Evolutionary conservation across 2,888 invertebrate genomes (phyloP), one percentile per base, ranked within the genome.

Genomic region (Eudasyphora cyanicolor): DNA sequence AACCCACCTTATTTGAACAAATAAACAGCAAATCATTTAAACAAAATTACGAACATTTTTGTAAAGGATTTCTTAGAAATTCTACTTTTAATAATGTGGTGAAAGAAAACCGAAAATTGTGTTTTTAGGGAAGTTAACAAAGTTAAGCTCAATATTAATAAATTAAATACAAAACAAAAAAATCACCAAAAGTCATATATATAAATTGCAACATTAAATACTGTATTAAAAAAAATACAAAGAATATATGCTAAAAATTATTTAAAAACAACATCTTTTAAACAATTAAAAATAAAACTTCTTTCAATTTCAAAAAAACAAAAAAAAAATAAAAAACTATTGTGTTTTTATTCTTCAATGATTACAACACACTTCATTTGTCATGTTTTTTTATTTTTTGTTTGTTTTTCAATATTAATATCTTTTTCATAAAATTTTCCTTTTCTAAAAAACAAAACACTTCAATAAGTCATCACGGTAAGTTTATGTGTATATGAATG

Each of bases 81-180:
- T 84, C 84, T 24, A 62, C 32, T 80, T 85, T 78, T 76, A 75
- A 74, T 82, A 79, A 71, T 67, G 77, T 78, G 80, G 70, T 81
- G 79, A 79, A 45, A 76, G 45, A 49, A 85, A 80, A 80, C 80
- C 80, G 62, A 70, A 70, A 80, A 79, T 70, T 82, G 79, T 82
- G 67, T 85, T 82, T 79, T 85, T 83, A 83, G 85, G 85, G 83
- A 85, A 83, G 85, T 85, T 83, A 85, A 81, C 83, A 81, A 85
- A 79, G 83, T 85, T 85, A 85, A 82, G 76, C 80, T 82, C 78
- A 82, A 80, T 82, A 78, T 76, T 81, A 81, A 29, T 62, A 85
- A 74, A 83, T 1, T 32, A 67, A 79, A 74, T 19, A 32, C 49
- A 67, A 64, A 71, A 17, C 69, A 84, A 64, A 1, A 60, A 32